phyloP scores from a whole-genome alignment of 1,140 invertebrate species.

The Drosophila gunungcola region DNA sequence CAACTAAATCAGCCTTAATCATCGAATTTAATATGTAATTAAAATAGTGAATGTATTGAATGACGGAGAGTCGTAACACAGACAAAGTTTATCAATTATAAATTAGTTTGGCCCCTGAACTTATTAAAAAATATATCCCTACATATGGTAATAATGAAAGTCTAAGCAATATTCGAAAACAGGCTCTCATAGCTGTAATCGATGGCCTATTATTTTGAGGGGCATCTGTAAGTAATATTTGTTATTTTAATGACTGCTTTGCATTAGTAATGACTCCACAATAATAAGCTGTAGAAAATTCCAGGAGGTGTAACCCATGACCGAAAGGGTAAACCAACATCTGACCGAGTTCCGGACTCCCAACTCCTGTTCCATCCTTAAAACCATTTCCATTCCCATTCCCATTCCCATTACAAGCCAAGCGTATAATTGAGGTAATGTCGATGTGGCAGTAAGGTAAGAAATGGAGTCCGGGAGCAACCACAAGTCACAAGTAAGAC shows the following conservation, averaged over 20 bases:
- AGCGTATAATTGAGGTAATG: slow-evolving; percentile 72
- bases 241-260: slow-evolving; percentile 42
- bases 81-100: neutral
- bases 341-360: slow-evolving; percentile 66
- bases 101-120: too few species aligned
- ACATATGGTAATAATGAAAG: neutral
- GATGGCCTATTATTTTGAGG: slow-evolving; percentile 2
- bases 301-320: slow-evolving; percentile 68
- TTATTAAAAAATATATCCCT: too few species aligned
- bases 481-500: slow-evolving; percentile 23
- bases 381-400: neutral
- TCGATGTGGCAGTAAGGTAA: slow-evolving; percentile 8
- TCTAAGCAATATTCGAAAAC: neutral
- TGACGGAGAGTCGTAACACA: neutral
- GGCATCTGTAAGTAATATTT: slow-evolving; percentile 35
- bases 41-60: too few species aligned
- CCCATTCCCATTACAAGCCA: slow-evolving; percentile 27
- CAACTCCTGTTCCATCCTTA: neutral
- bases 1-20: too few species aligned
- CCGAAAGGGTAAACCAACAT: slow-evolving; percentile 73
- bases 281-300: slow-evolving; percentile 33
- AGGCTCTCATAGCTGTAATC: neutral
- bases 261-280: slow-evolving; percentile 37
- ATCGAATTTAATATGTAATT: too few species aligned
- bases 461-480: slow-evolving; percentile 18